phyloP scores from a whole-genome alignment of 2,888 invertebrate genomes.

The Phania funesta region DNA sequence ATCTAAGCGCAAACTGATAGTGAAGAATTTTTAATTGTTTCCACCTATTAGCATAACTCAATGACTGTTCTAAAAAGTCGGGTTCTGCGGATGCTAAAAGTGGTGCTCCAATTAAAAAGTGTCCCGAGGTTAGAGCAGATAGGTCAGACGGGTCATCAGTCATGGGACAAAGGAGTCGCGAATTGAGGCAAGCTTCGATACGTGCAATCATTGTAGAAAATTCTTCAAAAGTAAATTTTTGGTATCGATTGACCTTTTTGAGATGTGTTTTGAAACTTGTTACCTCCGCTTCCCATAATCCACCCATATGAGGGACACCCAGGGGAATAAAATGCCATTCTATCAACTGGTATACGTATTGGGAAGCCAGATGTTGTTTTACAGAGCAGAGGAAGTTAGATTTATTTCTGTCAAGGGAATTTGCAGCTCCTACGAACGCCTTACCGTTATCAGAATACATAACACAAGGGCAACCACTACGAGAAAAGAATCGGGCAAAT shows the following conservation, averaged over 20 bases:
- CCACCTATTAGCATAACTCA: no score
- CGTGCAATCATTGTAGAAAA: constrained; percentile 44
- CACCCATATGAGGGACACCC: neutral
- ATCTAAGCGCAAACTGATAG: no score
- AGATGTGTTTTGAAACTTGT: neutral
- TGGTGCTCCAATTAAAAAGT: constrained; percentile 48
- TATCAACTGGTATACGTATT: no score
- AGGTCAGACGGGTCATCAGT: constrained; percentile 11
- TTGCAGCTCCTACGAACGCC: no score
- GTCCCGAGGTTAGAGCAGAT: constrained; percentile 31
- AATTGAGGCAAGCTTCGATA: constrained; percentile 48
- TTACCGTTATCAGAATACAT: no score
- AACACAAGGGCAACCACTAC: no score
- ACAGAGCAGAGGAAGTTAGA: no score
- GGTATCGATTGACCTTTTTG: no score
- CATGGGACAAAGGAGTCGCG: constrained; percentile 29
- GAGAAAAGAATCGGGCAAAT: no score
- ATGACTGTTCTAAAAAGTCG: constrained; percentile 2
- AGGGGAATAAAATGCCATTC: neutral
- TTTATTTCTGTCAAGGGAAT: no score
- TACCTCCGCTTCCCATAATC: neutral
- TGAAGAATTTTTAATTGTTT: no score
- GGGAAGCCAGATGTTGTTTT: no score
- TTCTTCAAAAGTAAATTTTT: constrained; percentile 42
- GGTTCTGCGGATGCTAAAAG: constrained; percentile 36